A percentile compares a stretch with the other conserved stretches of the same genome.
phyloP scores from a whole-genome alignment of 2,888 invertebrate genomes.

The Drosophila anceps region DNA sequence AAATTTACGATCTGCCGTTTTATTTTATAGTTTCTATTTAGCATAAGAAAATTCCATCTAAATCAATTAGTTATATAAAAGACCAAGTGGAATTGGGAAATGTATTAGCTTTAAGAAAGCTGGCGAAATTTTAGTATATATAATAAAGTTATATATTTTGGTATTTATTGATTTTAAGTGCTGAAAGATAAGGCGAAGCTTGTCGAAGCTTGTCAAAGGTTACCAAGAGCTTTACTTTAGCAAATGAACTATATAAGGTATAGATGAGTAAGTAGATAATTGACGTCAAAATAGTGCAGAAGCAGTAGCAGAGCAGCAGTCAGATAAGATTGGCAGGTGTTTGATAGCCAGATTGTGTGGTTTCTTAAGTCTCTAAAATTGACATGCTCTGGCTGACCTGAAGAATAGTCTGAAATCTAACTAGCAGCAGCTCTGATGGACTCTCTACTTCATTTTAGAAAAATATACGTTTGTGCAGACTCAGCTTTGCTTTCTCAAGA shows the following conservation, averaged over 20 bases:
- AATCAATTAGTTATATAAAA: background rate
- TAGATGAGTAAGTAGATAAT: background rate
- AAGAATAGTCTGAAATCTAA: too few species aligned
- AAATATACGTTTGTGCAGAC: too few species aligned
- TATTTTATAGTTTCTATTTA: conserved; percentile 25
- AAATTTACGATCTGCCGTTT: conserved; percentile 42
- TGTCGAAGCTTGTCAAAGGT: background rate
- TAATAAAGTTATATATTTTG: background rate
- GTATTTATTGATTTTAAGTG: background rate
- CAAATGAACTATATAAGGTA: background rate
- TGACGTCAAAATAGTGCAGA: too few species aligned
- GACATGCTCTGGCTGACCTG: too few species aligned
- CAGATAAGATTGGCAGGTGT: background rate
- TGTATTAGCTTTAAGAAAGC: background rate
- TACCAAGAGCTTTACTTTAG: background rate
- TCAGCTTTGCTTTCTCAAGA: too few species aligned
- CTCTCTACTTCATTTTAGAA: too few species aligned
- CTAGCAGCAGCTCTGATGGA: too few species aligned
- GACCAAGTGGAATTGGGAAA: background rate
- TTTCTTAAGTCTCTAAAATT: too few species aligned
- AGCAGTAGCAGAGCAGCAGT: background rate
- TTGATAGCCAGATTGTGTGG: background rate
- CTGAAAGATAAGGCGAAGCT: background rate
- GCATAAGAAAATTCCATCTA: conserved; percentile 14
- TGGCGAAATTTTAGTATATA: background rate